Percentiles rank a stretch among this genome's conserved stretches.
phyloP scores from a whole-genome alignment of 1,140 invertebrate genomes.

The Cherax quadricarinatus region DNA sequence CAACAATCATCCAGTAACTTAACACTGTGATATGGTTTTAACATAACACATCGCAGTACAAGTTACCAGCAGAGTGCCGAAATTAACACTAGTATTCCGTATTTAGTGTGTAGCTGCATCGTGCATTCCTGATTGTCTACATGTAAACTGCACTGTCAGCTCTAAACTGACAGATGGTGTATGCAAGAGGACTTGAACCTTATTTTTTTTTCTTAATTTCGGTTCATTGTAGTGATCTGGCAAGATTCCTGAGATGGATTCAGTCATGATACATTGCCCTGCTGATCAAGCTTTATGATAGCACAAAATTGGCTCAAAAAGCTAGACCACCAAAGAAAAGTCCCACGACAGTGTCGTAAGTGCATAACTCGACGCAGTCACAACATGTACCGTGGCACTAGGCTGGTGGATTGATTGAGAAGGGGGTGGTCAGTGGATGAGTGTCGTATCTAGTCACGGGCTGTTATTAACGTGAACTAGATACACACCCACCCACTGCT shows the following conservation, averaged over 20 bases:
- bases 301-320: conserved; percentile 26
- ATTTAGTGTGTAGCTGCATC: no score
- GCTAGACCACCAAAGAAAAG: conserved; percentile 67
- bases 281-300: conserved; percentile 68
- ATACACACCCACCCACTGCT: conserved; percentile 1
- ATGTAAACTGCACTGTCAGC: no score
- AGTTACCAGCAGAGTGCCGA: conserved; percentile 46
- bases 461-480: not conserved
- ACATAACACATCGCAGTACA: conserved; percentile 49
- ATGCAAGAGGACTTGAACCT: no score
- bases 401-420: not conserved
- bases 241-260: not conserved
- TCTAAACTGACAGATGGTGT: no score
- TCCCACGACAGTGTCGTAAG: conserved; percentile 7
- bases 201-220: no score
- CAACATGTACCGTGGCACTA: no score
- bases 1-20: conserved; percentile 36
- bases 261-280: conserved; percentile 48
- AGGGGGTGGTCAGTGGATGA: not conserved
- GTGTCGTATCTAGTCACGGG: conserved; percentile 23
- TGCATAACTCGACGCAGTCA: no score
- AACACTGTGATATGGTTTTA: conserved; percentile 63
- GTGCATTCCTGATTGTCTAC: no score
- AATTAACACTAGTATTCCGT: no score
- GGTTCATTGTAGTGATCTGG: no score